Evolutionary conservation across 1,140 invertebrate species (phyloP).

Genomic region (Rhynchophorus ferrugineus): DNA sequence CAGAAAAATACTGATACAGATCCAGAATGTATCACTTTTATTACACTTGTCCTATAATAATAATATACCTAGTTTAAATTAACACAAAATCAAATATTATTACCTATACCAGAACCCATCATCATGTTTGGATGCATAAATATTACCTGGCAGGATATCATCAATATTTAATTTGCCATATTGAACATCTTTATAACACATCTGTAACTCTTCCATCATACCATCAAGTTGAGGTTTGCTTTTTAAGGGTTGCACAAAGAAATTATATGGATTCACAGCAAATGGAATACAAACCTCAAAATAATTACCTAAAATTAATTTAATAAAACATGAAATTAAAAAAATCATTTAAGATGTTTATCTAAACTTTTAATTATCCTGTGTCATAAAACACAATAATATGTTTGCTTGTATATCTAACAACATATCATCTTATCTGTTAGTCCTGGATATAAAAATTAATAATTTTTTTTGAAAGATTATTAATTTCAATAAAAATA

Average conservation of each 20-base stretch:
- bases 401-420: too few species aligned
- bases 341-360: too few species aligned
- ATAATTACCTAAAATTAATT: constrained; percentile 14
- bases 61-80: constrained; percentile 10
- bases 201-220: constrained; percentile 34
- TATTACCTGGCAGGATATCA: constrained; percentile 34
- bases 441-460: too few species aligned
- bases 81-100: constrained; percentile 1
- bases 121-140: constrained; percentile 36
- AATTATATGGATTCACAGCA: constrained; percentile 40
- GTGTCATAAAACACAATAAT: too few species aligned
- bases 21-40: constrained; percentile 41
- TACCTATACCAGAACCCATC: constrained; percentile 39
- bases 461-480: too few species aligned
- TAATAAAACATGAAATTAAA: too few species aligned
- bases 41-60: constrained; percentile 40
- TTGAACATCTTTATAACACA: constrained; percentile 24
- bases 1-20: constrained; percentile 48
- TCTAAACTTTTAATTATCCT: too few species aligned
- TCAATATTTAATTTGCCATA: constrained; percentile 30
- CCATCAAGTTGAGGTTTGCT: constrained; percentile 22
- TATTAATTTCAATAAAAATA: too few species aligned
- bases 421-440: too few species aligned
- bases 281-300: constrained; percentile 34
- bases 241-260: constrained; percentile 36